phyloP scores from a whole-genome alignment of 2,888 invertebrate genomes.

The Mimas tiliae region DNA sequence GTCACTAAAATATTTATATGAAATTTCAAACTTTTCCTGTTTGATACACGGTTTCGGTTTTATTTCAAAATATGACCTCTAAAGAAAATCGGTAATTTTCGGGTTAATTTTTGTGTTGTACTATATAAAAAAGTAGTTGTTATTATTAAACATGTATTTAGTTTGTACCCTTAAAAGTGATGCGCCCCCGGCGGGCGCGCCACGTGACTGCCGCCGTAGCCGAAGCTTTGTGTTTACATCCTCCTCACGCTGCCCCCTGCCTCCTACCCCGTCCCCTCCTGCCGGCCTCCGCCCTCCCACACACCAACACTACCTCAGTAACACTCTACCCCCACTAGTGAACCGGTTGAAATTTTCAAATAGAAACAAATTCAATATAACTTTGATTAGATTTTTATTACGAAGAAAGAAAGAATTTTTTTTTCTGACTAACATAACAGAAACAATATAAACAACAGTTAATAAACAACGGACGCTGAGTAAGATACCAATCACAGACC shows the following conservation, averaged over 20 bases:
- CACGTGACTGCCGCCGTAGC: constrained; percentile 81
- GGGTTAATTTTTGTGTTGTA: constrained; percentile 29
- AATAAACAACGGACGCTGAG: no score
- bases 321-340: constrained; percentile 31
- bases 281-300: constrained; percentile 44
- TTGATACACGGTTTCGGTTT: not conserved
- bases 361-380: not conserved
- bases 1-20: not conserved
- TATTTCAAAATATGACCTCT: not conserved
- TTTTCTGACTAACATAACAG: not conserved
- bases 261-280: constrained; percentile 43
- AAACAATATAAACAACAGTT: no score
- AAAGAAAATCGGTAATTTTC: no score
- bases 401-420: not conserved
- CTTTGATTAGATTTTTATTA: no score
- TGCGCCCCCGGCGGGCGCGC: constrained; percentile 82
- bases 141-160: constrained; percentile 41
- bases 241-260: constrained; percentile 46
- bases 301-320: constrained; percentile 26
- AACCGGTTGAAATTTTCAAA: constrained; percentile 17
- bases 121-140: constrained; percentile 30
- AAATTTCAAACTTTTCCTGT: not conserved
- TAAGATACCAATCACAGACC: no score
- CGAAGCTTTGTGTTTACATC: constrained; percentile 80
- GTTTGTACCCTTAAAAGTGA: constrained; percentile 77